Evolutionary conservation across 2,888 invertebrate genomes (phyloP), one percentile per base, ranked within the genome.

Genomic region (Spatulosminthurus flaviceps): DNA sequence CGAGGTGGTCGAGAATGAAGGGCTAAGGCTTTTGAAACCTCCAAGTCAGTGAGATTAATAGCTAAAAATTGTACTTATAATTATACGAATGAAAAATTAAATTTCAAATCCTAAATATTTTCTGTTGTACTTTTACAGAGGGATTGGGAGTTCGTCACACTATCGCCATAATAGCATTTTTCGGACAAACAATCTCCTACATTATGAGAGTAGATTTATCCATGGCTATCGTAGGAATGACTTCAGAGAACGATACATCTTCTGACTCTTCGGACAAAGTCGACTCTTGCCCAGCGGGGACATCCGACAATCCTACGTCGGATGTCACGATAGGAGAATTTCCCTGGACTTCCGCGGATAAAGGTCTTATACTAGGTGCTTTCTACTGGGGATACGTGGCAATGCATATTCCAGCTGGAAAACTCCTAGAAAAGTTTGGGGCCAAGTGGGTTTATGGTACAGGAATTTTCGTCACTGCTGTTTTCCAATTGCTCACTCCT

Each of bases 361-460:
- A 83, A 74, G 83, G 83, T 7, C 70, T 83, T 13, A 81, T 83
- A 24, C 29, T 82, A 0, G 81, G 82, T 0, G 87, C 94, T 0
- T 95, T 95, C 88, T 95, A 94, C 88, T 94, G 94, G 90, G 95
- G 95, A 0, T 95, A 95, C 88, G 92, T 95, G 0, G 79, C 94
- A 0, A 94, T 94, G 0, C 95, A 95, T 86, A 87, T 95, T 34
- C 95, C 95, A 0, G 95, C 95, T 67, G 95, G 95, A 78, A 89
- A 93, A 74, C 86, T 95, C 51, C 93, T 95, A 0, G 94, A 94
- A 86, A 90, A 91, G 83, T 94, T 93, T 83, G 96, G 96, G 24
- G 96, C 95, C 22, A 95, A 95, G 87, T 93, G 94, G 88, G 91
- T 94, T 0, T 89, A 95, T 41, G 94, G 94, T 13, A 89, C 94